Conservation (phyloP, 2,797 vertebrate genomes). For the Rhinogobio ventralis region DNA sequence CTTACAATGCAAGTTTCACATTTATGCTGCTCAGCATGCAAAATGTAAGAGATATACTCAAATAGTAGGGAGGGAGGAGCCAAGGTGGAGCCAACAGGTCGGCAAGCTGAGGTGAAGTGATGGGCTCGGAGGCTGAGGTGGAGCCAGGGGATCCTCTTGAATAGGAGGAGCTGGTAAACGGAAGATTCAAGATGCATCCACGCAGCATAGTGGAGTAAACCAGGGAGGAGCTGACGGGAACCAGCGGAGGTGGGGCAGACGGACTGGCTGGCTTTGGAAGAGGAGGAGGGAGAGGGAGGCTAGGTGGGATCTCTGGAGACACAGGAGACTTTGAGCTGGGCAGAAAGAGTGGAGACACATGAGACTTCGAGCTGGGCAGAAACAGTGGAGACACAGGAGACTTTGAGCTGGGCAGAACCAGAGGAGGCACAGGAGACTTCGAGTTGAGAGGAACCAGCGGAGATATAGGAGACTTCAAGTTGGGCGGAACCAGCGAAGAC, state of each 20-base stretch:
- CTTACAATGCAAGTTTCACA: no score
- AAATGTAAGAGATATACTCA: neutral
- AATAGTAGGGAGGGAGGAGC: neutral
- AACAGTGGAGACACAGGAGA: neutral
- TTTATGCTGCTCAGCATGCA: no score
- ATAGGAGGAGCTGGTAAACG: neutral
- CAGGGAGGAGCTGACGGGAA: neutral
- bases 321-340: neutral
- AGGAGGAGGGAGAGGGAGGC: neutral
- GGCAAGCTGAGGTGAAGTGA: neutral
- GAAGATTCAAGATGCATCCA: neutral
- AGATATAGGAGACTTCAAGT: neutral
- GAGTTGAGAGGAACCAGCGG: no score
- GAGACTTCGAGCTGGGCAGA: fast-evolving
- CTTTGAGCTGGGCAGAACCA: no score
- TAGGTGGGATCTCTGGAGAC: neutral
- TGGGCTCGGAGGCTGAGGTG: neutral
- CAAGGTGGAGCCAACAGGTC: neutral
- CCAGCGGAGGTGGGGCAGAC: neutral
- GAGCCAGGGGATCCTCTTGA: neutral
- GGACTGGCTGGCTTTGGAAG: neutral
- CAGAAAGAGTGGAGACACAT: neutral
- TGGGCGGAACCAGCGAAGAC: neutral
- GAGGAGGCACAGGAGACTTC: neutral
- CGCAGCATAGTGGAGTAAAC: neutral